Evolutionary conservation across 2,888 invertebrate species (phyloP).

Genomic region (Atrina japonica): DNA sequence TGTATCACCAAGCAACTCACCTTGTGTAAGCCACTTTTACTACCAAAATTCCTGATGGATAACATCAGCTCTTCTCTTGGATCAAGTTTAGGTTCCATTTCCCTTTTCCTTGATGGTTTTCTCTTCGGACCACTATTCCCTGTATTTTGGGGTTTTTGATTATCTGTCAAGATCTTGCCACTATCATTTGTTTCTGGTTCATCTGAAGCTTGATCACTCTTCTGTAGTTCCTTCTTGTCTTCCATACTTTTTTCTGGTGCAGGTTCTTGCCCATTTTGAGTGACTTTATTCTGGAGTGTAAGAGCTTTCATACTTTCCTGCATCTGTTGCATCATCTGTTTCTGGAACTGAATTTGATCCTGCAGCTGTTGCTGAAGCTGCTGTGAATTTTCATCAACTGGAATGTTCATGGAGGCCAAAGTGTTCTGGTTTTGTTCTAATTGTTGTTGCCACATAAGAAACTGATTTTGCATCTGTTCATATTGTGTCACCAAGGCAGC

Average conservation of each 20-base stretch:
- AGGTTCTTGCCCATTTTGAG: conserved; percentile 8
- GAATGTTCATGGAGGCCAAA: conserved; percentile 55
- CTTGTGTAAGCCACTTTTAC: conserved; percentile 71
- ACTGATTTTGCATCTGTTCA: conserved; percentile 71
- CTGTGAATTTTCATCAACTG: conserved; percentile 52
- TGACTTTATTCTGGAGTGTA: conserved; percentile 43
- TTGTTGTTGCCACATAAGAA: conserved; percentile 74
- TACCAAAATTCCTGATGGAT: conserved; percentile 87
- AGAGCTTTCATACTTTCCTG: conserved; percentile 64
- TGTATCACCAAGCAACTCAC: too few species aligned
- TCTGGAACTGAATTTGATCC: conserved; percentile 66
- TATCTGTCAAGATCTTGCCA: too few species aligned
- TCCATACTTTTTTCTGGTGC: background rate
- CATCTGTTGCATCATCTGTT: conserved; percentile 66
- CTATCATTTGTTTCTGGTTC: conserved; percentile 44
- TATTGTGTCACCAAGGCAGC: conserved; percentile 65
- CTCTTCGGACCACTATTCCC: conserved; percentile 27
- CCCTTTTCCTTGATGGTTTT: conserved; percentile 27
- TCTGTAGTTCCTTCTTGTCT: conserved; percentile 2
- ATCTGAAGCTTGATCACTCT: background rate
- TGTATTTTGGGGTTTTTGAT: conserved; percentile 21
- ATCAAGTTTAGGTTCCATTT: conserved; percentile 81
- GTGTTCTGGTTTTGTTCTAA: conserved; percentile 72
- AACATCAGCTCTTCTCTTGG: conserved; percentile 86
- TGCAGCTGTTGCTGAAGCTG: conserved; percentile 70